phyloP scores from a whole-genome alignment of 1,140 invertebrate species.

The Drosophila kepulauana region DNA sequence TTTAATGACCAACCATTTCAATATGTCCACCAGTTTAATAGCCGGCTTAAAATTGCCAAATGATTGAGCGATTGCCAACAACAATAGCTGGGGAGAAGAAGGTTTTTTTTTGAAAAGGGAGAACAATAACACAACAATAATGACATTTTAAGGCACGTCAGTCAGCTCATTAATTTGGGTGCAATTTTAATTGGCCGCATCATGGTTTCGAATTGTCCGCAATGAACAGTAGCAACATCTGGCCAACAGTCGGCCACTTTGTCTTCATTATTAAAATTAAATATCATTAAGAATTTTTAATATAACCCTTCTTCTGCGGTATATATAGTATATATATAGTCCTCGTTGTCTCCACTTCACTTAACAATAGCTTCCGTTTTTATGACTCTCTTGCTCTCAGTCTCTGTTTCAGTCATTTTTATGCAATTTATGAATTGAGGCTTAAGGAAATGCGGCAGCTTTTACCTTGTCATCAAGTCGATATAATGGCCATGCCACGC shows the following conservation, averaged over 20 bases:
- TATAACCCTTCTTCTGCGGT: conserved; percentile 25
- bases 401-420: conserved; percentile 24
- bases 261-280: conserved; percentile 55
- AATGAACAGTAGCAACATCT: conserved; percentile 8
- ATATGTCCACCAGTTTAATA: conserved; percentile 35
- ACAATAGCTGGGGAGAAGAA: background rate
- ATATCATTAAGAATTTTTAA: conserved; percentile 44
- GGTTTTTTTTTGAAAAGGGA: background rate
- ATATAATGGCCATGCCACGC: conserved; percentile 43
- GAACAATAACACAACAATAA: conserved; percentile 39
- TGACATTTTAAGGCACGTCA: conserved; percentile 52
- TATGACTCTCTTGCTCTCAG: background rate
- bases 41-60: conserved; percentile 41
- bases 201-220: conserved; percentile 26
- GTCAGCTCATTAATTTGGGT: conserved; percentile 65
- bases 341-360: background rate
- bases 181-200: conserved; percentile 62
- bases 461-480: conserved; percentile 50
- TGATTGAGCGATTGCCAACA: conserved; percentile 46
- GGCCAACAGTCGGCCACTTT: conserved; percentile 26
- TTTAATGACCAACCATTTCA: conserved; percentile 37
- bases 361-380: conserved; percentile 19
- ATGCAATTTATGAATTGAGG: conserved; percentile 51
- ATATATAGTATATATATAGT: background rate
- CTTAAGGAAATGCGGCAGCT: conserved; percentile 17